Evolutionary conservation across 30 jellyfish, hydroid and myxozoan species (phyloP).

Genomic region (Catostylus mosaicus): DNA sequence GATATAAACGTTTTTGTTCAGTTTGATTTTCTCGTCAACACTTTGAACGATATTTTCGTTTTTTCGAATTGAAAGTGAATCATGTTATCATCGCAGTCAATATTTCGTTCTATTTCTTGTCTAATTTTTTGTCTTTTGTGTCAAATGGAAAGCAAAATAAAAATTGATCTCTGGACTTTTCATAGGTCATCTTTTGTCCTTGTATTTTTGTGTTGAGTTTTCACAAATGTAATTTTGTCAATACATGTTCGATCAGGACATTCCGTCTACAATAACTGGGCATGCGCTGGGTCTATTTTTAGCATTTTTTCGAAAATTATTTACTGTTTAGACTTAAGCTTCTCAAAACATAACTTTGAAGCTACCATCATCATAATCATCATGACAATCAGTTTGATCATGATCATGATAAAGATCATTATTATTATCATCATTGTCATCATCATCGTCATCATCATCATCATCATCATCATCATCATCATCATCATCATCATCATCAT

Average conservation of each 20-base stretch:
- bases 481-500: conserved; percentile 21
- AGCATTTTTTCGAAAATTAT: no score
- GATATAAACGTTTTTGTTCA: neutral
- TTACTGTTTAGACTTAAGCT: no score
- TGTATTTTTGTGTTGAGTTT: neutral
- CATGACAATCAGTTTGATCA: no score
- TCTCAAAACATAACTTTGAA: no score
- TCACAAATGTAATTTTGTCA: neutral
- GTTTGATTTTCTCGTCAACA: neutral
- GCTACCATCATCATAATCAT: no score
- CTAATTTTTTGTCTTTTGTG: neutral
- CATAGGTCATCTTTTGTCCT: conserved; percentile 7
- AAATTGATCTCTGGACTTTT: neutral
- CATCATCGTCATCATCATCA: conserved; percentile 16
- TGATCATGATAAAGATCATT: no score
- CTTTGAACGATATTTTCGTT: neutral
- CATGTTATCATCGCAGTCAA: neutral
- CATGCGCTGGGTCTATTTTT: no score
- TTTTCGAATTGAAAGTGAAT: neutral
- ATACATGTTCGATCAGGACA: neutral
- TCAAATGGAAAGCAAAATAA: neutral
- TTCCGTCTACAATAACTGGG: neutral
- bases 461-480: conserved; percentile 40
- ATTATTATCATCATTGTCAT: neutral
- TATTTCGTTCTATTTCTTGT: neutral